Evolutionary conservation across 1,140 invertebrate genomes (phyloP).

Genomic region (Lepeophtheirus salmonis): DNA sequence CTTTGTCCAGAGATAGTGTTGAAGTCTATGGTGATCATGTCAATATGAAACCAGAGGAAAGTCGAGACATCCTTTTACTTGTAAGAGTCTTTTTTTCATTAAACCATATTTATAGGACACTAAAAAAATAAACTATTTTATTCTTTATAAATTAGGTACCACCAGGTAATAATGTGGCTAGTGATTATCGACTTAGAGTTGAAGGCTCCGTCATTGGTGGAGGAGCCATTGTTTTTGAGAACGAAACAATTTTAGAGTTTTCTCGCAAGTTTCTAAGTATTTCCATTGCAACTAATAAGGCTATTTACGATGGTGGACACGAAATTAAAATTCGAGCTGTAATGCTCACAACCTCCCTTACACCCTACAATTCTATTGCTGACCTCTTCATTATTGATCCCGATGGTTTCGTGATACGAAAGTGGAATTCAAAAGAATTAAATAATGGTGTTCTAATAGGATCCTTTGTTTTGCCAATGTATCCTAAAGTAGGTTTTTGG

Average conservation of each 20-base stretch:
- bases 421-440: conserved; percentile 15
- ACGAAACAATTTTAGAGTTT: conserved; percentile 27
- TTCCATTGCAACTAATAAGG: conserved; percentile 30
- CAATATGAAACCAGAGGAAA: conserved; percentile 15
- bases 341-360: conserved; percentile 6
- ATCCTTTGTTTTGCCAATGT: neutral
- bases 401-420: conserved; percentile 11
- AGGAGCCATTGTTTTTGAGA: conserved; percentile 28
- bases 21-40: conserved; percentile 19
- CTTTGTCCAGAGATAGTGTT: conserved; percentile 11
- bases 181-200: conserved; percentile 28
- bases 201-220: conserved; percentile 28
- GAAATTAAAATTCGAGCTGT: conserved; percentile 11
- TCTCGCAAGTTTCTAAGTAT: conserved; percentile 31
- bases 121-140: too few relatives aligned
- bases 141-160: too few relatives aligned
- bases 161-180: conserved; percentile 20
- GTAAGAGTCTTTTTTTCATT: neutral
- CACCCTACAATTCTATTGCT: conserved; percentile 11
- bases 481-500: conserved; percentile 28
- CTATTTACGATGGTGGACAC: conserved; percentile 30
- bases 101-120: too few relatives aligned
- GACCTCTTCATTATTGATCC: conserved; percentile 16
- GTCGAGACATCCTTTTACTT: conserved; percentile 9
- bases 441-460: conserved; percentile 1